phyloP scores from a whole-genome alignment of 2,797 vertebrate species.

The Anisognathus igniventris region DNA sequence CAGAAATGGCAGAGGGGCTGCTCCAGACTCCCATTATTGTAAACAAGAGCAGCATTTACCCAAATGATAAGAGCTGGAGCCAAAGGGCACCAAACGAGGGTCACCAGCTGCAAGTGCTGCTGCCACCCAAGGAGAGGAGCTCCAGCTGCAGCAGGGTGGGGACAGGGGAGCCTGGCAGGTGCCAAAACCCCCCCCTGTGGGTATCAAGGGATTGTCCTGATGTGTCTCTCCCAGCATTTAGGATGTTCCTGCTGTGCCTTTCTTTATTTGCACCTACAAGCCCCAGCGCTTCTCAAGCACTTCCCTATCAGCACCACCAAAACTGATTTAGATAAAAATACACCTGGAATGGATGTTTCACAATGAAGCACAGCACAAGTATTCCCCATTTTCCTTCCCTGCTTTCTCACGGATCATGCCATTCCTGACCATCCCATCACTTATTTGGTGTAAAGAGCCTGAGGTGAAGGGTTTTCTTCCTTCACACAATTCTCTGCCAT shows the following conservation, averaged over 20 bases:
- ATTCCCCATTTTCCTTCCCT: neutral
- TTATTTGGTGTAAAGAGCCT: neutral
- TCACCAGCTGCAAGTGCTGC: neutral
- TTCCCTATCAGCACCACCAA: neutral
- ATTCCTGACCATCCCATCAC: neutral
- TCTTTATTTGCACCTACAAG: neutral
- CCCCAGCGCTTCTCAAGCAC: neutral
- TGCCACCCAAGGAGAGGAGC: constrained; percentile 6
- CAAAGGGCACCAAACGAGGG: neutral
- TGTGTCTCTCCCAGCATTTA: neutral
- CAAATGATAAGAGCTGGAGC: neutral
- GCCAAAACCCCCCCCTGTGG: neutral
- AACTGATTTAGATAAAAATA: neutral
- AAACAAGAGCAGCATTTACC: neutral
- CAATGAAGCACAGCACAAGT: neutral
- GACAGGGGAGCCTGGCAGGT: neutral
- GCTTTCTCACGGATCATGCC: neutral
- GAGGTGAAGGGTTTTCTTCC: neutral
- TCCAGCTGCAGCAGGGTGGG: neutral
- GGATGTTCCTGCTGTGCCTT: neutral
- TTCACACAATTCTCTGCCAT: neutral
- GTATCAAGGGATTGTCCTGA: neutral
- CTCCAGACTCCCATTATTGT: neutral
- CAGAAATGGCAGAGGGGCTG: neutral
- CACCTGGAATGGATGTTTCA: neutral